Base-by-base conservation (phyloP, 2,888 invertebrate genomes). In the Eilema griseolum region DNA sequence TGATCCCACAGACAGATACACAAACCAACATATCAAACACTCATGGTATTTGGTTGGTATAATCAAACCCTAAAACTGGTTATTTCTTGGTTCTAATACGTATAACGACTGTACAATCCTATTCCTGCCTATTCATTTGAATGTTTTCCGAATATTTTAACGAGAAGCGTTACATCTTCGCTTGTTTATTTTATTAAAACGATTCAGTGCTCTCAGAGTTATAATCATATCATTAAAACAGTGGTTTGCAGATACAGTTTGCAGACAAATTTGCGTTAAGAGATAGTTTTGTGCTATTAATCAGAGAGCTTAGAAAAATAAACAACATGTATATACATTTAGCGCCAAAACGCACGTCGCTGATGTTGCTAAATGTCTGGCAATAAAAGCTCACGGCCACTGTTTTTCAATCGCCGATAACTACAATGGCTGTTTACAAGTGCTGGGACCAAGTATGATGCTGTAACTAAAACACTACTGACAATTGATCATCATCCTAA, bases 191-290 rank as follows among this genome's bases (percentile, higher is more conserved):
- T 71, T 66, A n/a, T 14, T 69, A 65, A 63, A 31, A 52, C 72
- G 67, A 73, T 81, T 71, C 67, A 75, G 71, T 72, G 77, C 71
- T 56, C 65, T 64, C 33, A 66, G 57, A 73, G 68, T 77, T 79
- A 80, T 79, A 75, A 79, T 77, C 73, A 77, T 77, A 73, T 70
- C 71, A 79, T 77, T 70, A 68, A 73, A 69, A 73, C 14, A 70
- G 64, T 65, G 61, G 52, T 73, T 16, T 57, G 65, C 71, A 73
- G 72, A 73, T 24, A 56, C 56, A 57, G 31, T 28, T 56, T 20
- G 26, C 28, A n/a, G 31, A 65, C 56, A 63, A 63, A 63, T 63
- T 63, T 63, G 23, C 24, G 63, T 26, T 11, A 63, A 46, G 63
- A 63, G 63, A 63, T 63, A 57, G 37, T 65, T 65, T 24, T 59